These are phyloP conservation scores for Yoshiicerus persimilis DNA, from an alignment of 1,140 invertebrate species.

Conservation along the genomic window DNA sequence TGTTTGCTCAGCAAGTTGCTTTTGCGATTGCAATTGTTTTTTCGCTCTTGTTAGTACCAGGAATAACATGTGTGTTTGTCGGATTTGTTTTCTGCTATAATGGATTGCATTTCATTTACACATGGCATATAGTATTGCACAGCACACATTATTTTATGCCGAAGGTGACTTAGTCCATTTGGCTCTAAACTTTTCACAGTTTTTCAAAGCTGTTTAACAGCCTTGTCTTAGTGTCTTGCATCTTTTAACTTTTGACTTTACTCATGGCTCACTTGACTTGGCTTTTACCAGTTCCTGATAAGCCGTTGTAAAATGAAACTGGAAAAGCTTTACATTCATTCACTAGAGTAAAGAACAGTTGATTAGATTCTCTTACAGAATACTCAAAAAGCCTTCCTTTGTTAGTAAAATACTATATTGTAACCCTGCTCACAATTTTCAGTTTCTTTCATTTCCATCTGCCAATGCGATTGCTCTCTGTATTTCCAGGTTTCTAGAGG, in stretches of 20 bases:
- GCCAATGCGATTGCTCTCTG: background rate
- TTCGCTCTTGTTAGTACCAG: background rate
- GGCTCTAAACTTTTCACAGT: background rate
- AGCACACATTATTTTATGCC: background rate
- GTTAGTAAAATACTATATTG: background rate
- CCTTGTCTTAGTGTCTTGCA: background rate
- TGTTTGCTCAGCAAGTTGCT: background rate
- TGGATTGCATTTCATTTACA: background rate
- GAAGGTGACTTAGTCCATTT: background rate
- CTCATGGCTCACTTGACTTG: background rate
- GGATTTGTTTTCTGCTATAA: background rate
- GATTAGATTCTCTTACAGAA: background rate
- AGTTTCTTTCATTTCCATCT: background rate
- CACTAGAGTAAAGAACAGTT: background rate
- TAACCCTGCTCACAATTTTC: too few species aligned
- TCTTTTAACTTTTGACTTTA: background rate
- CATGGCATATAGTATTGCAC: background rate
- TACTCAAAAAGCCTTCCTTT: background rate
- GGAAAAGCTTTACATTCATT: background rate
- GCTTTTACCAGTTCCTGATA: background rate
- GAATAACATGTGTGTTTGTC: background rate
- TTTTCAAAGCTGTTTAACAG: conserved; percentile 1
- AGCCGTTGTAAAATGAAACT: background rate
- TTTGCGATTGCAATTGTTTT: background rate
- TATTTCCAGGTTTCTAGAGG: too few species aligned